Evolutionary conservation across 2,797 vertebrate genomes (phyloP), one percentile per base, ranked within the genome.

Genomic region (Lutjanus campechanus): DNA sequence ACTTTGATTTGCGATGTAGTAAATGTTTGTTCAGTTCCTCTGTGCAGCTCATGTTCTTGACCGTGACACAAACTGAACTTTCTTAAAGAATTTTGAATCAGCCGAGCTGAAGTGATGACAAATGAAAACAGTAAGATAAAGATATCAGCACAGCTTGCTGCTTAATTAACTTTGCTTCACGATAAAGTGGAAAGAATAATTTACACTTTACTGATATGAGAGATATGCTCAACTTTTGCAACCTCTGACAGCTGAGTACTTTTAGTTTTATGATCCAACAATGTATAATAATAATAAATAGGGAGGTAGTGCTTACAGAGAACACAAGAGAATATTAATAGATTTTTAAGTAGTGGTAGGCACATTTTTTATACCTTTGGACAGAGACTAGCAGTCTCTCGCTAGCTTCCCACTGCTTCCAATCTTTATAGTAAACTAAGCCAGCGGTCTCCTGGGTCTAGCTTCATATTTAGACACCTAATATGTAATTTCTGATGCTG

Each of bases 1-100:
- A 11, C 49, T 69, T 49, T 60, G 54, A 40, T 49, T 36, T 58
- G 11, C 67, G 10, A 13, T 56, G 15, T 5, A 60, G 15, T 19
- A 11, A 56, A 55, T 46, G 54, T 71, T 78, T 79, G 70, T 82
- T 77, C 60, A 56, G 16, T 58, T 79, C 50, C 47, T 22, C 62
- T 61, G 19, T 69, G 59, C 43, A 40, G 29, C 29, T 36, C 29
- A 60, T 73, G 78, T 84, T 85, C 55, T 55, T 50, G 20, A 60
- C 10, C 11, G 20, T 46, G 20, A 81, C 12, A 73, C 54, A 20
- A 68, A 47, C 36, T 59, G 61, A 81, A 20, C 51, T 12, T 47
- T 40, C 12, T 40, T 0, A 12, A 20, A 81, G 53, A 46, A 53
- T 7, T 36, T 60, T 67, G 68, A 69, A 46, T 62, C 58, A 77